phyloP scores from a whole-genome alignment of 2,888 invertebrate species.

The Diplazon laetatorius region DNA sequence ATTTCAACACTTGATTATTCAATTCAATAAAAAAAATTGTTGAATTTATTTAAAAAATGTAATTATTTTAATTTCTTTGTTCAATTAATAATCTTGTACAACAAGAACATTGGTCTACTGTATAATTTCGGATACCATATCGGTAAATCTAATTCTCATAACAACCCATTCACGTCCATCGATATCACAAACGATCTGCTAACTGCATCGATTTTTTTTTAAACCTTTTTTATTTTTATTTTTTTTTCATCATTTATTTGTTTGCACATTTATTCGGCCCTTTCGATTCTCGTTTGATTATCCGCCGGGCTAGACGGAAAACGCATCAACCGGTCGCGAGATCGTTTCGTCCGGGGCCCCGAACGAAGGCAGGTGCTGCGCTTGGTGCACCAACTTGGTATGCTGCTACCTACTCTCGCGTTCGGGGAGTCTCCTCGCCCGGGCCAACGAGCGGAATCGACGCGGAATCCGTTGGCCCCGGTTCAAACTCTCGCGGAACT shows the following conservation, averaged over 20 bases:
- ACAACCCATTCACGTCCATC: slow-evolving; percentile 41
- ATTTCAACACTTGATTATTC: no score
- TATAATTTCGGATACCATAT: no score
- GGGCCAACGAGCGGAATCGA: slow-evolving; percentile 41
- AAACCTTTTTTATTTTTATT: not conserved
- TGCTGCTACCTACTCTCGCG: slow-evolving; percentile 34
- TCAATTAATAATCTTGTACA: no score
- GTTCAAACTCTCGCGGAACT: slow-evolving; percentile 51
- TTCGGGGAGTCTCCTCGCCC: slow-evolving; percentile 19
- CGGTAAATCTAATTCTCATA: slow-evolving; percentile 21
- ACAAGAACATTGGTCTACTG: no score
- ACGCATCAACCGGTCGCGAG: slow-evolving; percentile 20
- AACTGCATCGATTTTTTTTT: not conserved
- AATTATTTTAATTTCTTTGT: no score
- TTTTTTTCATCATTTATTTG: slow-evolving; percentile 2
- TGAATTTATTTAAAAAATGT: no score
- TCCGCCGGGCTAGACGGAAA: slow-evolving; percentile 39
- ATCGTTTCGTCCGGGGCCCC: slow-evolving; percentile 44
- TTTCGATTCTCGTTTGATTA: slow-evolving; percentile 12
- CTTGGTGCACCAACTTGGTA: slow-evolving; percentile 8
- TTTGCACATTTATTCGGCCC: not conserved
- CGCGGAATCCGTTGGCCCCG: slow-evolving; percentile 47
- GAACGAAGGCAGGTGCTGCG: slow-evolving; percentile 58
- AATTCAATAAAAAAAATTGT: no score
- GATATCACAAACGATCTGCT: slow-evolving; percentile 38